Conservation (phyloP, 2,797 vertebrate species). For the Falco berigora region DNA sequence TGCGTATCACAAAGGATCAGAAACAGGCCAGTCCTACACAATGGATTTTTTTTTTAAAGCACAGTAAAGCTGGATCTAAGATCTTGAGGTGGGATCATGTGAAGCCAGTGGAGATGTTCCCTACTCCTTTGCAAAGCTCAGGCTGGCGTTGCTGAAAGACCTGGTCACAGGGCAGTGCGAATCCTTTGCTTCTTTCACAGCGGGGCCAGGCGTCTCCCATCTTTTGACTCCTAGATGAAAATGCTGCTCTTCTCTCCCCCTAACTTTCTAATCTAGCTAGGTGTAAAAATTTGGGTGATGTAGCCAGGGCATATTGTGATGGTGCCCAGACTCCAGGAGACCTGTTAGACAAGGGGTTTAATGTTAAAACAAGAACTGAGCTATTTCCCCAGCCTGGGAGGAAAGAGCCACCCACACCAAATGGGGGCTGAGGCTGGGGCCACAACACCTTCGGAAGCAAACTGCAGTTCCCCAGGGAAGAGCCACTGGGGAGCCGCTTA, state of each 20-base stretch:
- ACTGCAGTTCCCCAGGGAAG: neutral
- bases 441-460: neutral
- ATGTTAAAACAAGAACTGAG: neutral
- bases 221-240: neutral
- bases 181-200: neutral
- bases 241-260: neutral
- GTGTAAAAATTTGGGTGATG: neutral
- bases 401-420: neutral
- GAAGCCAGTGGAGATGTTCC: neutral
- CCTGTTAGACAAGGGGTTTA: neutral
- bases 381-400: neutral
- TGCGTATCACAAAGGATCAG: neutral
- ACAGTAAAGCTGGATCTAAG: neutral
- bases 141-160: neutral
- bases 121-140: neutral
- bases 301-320: neutral
- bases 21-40: neutral
- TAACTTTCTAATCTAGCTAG: neutral
- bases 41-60: neutral
- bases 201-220: rapidly evolving
- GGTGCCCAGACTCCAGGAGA: neutral
- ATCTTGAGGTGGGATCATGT: neutral
- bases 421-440: neutral
- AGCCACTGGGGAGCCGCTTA: neutral
- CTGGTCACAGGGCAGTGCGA: rapidly evolving